Evolutionary conservation across 2,797 vertebrate species (phyloP), one percentile per base, ranked within the genome.

Genomic region (Trichosurus vulpecula): DNA sequence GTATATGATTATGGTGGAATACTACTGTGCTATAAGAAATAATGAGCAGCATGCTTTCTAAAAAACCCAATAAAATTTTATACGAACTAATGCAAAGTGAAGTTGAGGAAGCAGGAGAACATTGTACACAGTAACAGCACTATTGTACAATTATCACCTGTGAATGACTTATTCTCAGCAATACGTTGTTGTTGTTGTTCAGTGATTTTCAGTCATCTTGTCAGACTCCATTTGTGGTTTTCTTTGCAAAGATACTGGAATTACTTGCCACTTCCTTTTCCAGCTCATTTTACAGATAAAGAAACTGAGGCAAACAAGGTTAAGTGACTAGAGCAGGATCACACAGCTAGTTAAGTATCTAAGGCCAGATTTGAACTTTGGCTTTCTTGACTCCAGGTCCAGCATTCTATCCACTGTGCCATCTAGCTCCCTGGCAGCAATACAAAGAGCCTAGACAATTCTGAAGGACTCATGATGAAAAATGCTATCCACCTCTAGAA

Each of bases 271-370:
- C 1, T 41, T 41, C 16, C 35, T 74, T 41, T 12, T 19, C n/a
- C 5, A 74, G 35, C 14, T 74, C 35, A 51, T 51, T 89, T 94
- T 95, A 89, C 14, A 94, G 94, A 96, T 93, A 31, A 51, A 95
- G 54, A 92, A 94, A 90, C 91, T 54, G 3, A 25, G 9, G 74
- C 10, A 90, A 54, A 57, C 14, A 66, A 27, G 93, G 52, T 54
- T 92, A 93, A 92, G 55, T 56, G 93, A 91, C 30, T 25, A 92
- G 5, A n/a, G 31, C 30, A 96, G 52, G 52, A 3, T 58, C 29
- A 30, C 27, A 93, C 6, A 87, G 14, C 0, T 91, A 90, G 52
- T 81, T 81, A 57, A 92, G 51, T 52, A 52, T 74, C 6, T n/a
- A 13, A 74, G 35, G 1, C 61, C 16, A 41, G 16, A 74, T 74